phyloP scores from a whole-genome alignment of 2,888 invertebrate genomes.

The Drosophila tanythrix region DNA sequence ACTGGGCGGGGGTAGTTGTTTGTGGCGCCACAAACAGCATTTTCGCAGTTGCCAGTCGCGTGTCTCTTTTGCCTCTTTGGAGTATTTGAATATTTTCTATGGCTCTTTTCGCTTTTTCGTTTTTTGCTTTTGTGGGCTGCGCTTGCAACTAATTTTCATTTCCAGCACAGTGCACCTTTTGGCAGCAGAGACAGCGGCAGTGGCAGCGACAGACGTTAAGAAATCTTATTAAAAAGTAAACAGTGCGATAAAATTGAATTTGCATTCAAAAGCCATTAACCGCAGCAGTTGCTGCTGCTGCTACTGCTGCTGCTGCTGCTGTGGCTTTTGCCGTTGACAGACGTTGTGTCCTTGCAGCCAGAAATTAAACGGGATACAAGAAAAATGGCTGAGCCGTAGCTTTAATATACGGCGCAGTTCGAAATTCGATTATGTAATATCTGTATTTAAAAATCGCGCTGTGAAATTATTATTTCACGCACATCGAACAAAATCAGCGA shows the following conservation, averaged over 20 bases:
- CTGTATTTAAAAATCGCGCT: conserved; percentile 35
- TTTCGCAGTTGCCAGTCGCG: conserved; percentile 71
- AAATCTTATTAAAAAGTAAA: conserved; percentile 84
- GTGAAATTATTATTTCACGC: conserved; percentile 66
- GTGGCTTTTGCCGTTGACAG: conserved; percentile 40
- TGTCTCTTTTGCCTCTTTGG: conserved; percentile 58
- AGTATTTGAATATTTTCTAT: conserved; percentile 56
- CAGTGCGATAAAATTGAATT: conserved; percentile 83
- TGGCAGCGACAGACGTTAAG: conserved; percentile 36
- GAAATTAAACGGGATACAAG: conserved; percentile 67
- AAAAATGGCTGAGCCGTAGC: conserved; percentile 20
- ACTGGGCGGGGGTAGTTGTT: conserved; percentile 52
- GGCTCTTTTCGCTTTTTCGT: conserved; percentile 19
- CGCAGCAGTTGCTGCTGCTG: conserved; percentile 80
- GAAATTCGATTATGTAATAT: conserved; percentile 10
- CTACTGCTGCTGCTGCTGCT: conserved; percentile 20
- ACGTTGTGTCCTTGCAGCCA: conserved; percentile 64
- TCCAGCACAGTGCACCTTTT: conserved; percentile 80
- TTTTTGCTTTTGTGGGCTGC: conserved; percentile 46
- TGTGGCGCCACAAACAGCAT: conserved; percentile 75
- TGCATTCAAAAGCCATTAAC: conserved; percentile 85
- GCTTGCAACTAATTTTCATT: conserved; percentile 81
- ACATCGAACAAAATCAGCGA: conserved; percentile 49
- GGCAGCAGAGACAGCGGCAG: conserved; percentile 34
- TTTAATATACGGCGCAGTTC: conserved; percentile 38